These are phyloP conservation scores for Diceros bicornis DNA, from an alignment of 2,797 vertebrate genomes.

Conservation along the genomic window DNA sequence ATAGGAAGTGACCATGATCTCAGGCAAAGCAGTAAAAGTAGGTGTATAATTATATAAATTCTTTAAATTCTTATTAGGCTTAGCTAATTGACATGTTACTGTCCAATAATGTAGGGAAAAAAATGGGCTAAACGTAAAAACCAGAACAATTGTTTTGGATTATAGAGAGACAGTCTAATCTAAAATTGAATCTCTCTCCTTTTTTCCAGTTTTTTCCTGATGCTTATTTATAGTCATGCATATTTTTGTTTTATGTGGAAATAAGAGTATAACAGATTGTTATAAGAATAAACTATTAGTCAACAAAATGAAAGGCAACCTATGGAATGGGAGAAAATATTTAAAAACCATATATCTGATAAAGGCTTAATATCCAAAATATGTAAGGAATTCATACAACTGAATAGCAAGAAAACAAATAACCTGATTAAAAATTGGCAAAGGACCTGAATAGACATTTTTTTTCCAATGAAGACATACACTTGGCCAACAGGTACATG, in stretches of 20 bases:
- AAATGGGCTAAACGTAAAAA: slow-evolving; percentile 62
- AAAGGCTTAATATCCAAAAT: not conserved
- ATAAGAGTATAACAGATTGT: not conserved
- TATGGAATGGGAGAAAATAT: not conserved
- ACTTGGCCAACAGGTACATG: not conserved
- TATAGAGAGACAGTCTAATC: not conserved
- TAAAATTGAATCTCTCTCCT: slow-evolving; percentile 8
- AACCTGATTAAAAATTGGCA: not conserved
- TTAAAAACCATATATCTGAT: not conserved
- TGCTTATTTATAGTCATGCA: not conserved
- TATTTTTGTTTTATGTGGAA: slow-evolving; percentile 57
- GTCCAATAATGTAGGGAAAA: slow-evolving; percentile 66
- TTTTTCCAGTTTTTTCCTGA: slow-evolving; percentile 18
- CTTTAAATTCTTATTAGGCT: slow-evolving; percentile 84
- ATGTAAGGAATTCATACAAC: not conserved
- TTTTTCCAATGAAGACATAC: not conserved
- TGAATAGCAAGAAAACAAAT: not conserved
- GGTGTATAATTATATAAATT: slow-evolving; percentile 85
- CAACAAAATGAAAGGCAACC: not conserved
- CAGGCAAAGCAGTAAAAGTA: slow-evolving; percentile 81
- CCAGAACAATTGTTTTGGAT: not conserved
- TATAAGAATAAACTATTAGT: not conserved
- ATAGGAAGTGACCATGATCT: slow-evolving; percentile 82
- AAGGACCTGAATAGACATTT: not conserved
- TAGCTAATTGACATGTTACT: slow-evolving; percentile 83